Evolutionary conservation across 2,797 vertebrate species (phyloP), one percentile per base, ranked within the genome.

Genomic region (Sebastes oblongus): DNA sequence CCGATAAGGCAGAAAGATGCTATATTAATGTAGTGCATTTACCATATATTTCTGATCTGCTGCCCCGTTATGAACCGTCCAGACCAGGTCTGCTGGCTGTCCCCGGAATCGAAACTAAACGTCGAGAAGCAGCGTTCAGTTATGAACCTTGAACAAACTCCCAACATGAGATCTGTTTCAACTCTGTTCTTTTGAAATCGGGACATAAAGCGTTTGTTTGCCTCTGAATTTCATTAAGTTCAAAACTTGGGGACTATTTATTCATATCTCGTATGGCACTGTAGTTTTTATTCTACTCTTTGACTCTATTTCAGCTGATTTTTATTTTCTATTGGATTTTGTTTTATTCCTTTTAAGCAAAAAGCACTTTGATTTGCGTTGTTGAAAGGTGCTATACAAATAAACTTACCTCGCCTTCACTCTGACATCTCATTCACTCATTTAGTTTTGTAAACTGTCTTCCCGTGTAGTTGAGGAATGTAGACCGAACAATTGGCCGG

Each of bases 361-460:
- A 32, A 24, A 34, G 13, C 29, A 9, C 10, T 52, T 66, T 39
- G 62, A 22, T 55, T 55, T 34, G 20, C 29, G 1, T 1, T 56
- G 50, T 65, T 65, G 16, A 36, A 56, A 25, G 8, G 22, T 39
- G 52, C n/a, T 22, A 9, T 8, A 68, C 12, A 14, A 54, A 18
- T 3, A 24, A 6, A 55, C n/a, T 16, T 24, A 39, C 62, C 67
- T 73, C 78, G 67, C 81, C 66, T 66, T 16, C 59, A 39, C 69
- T 24, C 50, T 56, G 73, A 80, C 70, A 87, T 86, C 70, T 22
- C 76, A 39, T 75, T 88, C 75, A 58, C 65, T 62, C 20, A 18
- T 64, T 81, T 84, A 67, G 81, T 91, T 84, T 90, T 89, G 82
- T 78, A 84, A 88, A 89, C 82, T 0, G 8, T 84, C 50, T 71